phyloP scores from a whole-genome alignment of 2,113 vertebrate genomes.

The Oreochromis aureus region DNA sequence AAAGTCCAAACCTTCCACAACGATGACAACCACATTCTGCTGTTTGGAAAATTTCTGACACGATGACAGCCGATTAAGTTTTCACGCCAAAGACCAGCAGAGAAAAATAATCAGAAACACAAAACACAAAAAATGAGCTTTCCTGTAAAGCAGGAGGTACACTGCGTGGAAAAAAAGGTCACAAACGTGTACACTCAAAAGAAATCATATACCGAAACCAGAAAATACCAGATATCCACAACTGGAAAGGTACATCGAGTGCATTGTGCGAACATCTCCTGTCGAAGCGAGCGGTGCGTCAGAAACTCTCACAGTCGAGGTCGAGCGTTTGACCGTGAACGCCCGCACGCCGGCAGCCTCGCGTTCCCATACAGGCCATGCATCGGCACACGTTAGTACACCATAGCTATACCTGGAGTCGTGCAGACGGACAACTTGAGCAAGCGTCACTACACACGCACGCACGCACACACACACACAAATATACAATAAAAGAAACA shows the following conservation, averaged over 20 bases:
- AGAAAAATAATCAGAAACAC: conserved; percentile 7
- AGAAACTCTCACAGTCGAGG: conserved; percentile 21
- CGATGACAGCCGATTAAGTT: conserved; percentile 27
- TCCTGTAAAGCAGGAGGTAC: conserved; percentile 40
- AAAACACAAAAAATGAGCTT: conserved; percentile 42
- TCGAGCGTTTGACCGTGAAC: conserved; percentile 8
- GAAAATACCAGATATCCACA: conserved; percentile 53
- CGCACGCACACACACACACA: background rate
- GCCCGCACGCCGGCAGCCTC: background rate
- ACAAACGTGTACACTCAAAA: conserved; percentile 43
- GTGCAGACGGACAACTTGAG: conserved; percentile 72
- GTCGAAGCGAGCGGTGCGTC: conserved; percentile 58
- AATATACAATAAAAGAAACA: conserved; percentile 19
- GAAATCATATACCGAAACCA: conserved; percentile 48
- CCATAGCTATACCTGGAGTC: conserved; percentile 64
- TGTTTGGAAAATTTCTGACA: conserved; percentile 20
- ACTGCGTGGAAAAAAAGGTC: conserved; percentile 25
- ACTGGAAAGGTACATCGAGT: conserved; percentile 64
- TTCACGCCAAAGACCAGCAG: conserved; percentile 38
- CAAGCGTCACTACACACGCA: conserved; percentile 29
- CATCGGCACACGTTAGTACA: conserved; percentile 74
- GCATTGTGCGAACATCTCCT: conserved; percentile 66
- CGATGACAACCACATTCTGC: conserved; percentile 55
- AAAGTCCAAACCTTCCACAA: conserved; percentile 70
- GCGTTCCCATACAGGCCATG: conserved; percentile 72